Evolutionary conservation across 2,797 vertebrate genomes (phyloP).

Genomic region (Odontamblyopus lacepedii): DNA sequence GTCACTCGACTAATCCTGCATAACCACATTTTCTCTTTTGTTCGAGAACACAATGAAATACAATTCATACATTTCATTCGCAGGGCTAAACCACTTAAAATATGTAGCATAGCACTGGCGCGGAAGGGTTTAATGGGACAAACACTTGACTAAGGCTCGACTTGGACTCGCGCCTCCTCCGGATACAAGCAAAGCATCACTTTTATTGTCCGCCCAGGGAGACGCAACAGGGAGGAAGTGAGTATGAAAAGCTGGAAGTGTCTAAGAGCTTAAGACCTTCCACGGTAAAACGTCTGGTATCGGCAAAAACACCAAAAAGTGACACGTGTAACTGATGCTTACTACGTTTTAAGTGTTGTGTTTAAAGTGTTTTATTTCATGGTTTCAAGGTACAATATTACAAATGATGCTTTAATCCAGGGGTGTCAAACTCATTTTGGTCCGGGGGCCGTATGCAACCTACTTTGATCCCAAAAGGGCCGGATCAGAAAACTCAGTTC

Average conservation of each 20-base stretch:
- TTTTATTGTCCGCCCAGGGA: conserved; percentile 55
- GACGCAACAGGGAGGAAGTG: conserved; percentile 56
- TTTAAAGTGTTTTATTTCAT: neutral
- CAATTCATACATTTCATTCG: neutral
- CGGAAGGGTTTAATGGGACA: conserved; percentile 5
- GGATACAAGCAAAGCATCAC: conserved; percentile 41
- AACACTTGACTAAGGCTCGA: conserved; percentile 22
- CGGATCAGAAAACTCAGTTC: too few species aligned
- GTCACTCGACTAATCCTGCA: neutral
- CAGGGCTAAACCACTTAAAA: conserved; percentile 6
- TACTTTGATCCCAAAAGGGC: too few species aligned
- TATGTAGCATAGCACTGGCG: neutral
- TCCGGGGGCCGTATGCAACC: too few species aligned
- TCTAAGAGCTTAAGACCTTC: conserved; percentile 27
- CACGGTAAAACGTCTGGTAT: conserved; percentile 23
- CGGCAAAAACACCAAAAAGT: conserved; percentile 29
- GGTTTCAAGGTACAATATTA: too few species aligned
- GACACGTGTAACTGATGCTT: conserved; percentile 23
- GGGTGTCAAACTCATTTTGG: too few species aligned
- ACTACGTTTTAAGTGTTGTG: neutral
- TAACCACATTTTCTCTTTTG: conserved; percentile 14
- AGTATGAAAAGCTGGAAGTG: conserved; percentile 68
- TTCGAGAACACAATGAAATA: neutral
- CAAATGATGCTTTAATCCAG: too few species aligned
- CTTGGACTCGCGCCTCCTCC: conserved; percentile 31